Evolutionary conservation across 2,113 vertebrate genomes (phyloP).

Genomic region (Misgurnus mizolepis): DNA sequence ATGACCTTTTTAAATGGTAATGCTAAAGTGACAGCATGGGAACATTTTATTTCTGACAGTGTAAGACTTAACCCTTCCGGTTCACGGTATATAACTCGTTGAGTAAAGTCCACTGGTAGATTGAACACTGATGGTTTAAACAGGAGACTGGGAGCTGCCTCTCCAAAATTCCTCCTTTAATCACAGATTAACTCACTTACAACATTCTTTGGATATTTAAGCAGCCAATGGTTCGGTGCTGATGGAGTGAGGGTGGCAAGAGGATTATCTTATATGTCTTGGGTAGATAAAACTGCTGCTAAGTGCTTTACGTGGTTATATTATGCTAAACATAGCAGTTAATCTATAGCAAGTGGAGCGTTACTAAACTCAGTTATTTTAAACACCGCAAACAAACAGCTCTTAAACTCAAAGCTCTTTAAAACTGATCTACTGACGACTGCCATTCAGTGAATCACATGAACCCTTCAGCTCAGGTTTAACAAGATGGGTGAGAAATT

Average conservation of each 20-base stretch:
- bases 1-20: no score
- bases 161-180: slow-evolving; percentile 59
- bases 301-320: slow-evolving; percentile 49
- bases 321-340: slow-evolving; percentile 54
- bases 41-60: no score
- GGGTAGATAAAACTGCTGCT: slow-evolving; percentile 61
- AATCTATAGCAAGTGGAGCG: slow-evolving; percentile 63
- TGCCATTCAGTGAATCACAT: slow-evolving; percentile 30
- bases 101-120: slow-evolving; percentile 50
- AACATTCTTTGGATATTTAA: slow-evolving; percentile 71
- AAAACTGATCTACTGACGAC: slow-evolving; percentile 48
- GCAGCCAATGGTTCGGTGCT: slow-evolving; percentile 57
- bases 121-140: slow-evolving; percentile 33
- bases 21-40: no score
- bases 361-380: slow-evolving; percentile 62
- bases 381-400: slow-evolving; percentile 64
- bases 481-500: not conserved
- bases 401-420: slow-evolving; percentile 67
- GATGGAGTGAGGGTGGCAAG: slow-evolving; percentile 28
- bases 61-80: slow-evolving; percentile 8
- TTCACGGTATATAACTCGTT: slow-evolving; percentile 26
- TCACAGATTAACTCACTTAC: slow-evolving; percentile 74
- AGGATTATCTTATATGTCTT: slow-evolving; percentile 69
- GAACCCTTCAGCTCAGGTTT: slow-evolving; percentile 41
- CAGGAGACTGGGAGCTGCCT: slow-evolving; percentile 45